These are phyloP conservation scores for Propithecus coquereli DNA, from an alignment of 2,113 vertebrate genomes.

Conservation along the genomic window DNA sequence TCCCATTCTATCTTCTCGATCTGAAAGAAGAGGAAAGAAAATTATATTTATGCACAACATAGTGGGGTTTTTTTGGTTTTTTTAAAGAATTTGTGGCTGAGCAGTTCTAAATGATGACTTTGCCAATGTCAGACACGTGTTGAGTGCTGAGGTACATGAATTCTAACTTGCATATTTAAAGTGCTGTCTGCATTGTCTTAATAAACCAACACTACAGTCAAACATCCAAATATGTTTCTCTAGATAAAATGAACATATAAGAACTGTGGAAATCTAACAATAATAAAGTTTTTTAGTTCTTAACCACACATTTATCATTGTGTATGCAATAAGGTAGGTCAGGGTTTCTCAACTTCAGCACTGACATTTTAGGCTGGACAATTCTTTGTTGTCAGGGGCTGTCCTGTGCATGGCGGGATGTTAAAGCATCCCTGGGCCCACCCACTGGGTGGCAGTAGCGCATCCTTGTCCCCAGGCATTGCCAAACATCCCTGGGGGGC, in stretches of 20 bases:
- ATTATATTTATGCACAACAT: not conserved
- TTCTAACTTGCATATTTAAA: not conserved
- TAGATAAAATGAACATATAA: not conserved
- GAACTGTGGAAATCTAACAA: not conserved
- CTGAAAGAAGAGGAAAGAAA: slow-evolving; percentile 78
- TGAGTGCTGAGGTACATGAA: not conserved
- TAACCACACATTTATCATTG: not conserved
- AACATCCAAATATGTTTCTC: not conserved
- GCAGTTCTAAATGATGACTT: not conserved
- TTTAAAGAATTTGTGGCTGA: not conserved
- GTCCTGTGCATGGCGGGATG: fast-evolving
- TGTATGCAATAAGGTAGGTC: not conserved
- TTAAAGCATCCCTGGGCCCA: not conserved
- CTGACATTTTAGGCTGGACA: not conserved
- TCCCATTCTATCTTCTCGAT: slow-evolving; percentile 97
- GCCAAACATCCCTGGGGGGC: not conserved
- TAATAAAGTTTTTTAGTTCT: not conserved
- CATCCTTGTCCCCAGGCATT: not conserved
- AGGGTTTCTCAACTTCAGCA: not conserved
- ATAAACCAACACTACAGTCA: not conserved
- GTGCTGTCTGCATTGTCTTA: not conserved
- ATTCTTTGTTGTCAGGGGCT: not conserved
- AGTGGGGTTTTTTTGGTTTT: not conserved
- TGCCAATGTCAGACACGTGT: not conserved
- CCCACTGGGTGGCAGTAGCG: not conserved